phyloP scores from a whole-genome alignment of 2,888 invertebrate genomes.

The Ormyrus rosae region DNA sequence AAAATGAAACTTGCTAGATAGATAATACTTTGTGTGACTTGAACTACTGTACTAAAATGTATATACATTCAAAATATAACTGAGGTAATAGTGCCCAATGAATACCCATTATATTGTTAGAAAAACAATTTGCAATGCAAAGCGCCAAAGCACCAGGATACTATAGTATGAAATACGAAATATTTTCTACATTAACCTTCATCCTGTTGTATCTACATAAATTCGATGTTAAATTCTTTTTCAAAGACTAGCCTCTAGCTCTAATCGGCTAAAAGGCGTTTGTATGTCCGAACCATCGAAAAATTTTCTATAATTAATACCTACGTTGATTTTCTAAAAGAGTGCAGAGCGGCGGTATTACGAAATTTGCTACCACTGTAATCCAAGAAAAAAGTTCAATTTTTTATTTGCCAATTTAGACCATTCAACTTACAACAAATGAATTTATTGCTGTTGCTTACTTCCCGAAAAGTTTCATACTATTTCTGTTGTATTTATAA shows the following conservation, averaged over 20 bases:
- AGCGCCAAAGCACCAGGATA: slow-evolving; percentile 51
- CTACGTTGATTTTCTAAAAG: slow-evolving; percentile 69
- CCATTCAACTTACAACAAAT: no score
- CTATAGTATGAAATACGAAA: slow-evolving; percentile 1
- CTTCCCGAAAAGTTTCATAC: no score
- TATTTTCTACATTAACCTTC: neutral
- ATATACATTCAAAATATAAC: slow-evolving; percentile 38
- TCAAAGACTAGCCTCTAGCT: slow-evolving; percentile 34
- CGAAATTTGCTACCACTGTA: slow-evolving; percentile 68
- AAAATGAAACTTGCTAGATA: slow-evolving; percentile 1
- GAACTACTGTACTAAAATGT: slow-evolving; percentile 15
- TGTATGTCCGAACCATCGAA: slow-evolving; percentile 16
- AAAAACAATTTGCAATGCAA: slow-evolving; percentile 72
- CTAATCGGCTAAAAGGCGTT: slow-evolving; percentile 21
- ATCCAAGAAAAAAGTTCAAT: slow-evolving; percentile 37
- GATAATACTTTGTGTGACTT: slow-evolving; percentile 9
- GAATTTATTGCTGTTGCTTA: no score
- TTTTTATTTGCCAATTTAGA: neutral
- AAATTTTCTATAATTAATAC: slow-evolving; percentile 57
- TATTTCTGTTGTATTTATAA: no score
- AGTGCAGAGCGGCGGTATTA: slow-evolving; percentile 71
- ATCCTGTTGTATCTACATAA: slow-evolving; percentile 2
- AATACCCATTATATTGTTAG: slow-evolving; percentile 68
- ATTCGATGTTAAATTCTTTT: neutral
- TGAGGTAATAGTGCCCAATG: slow-evolving; percentile 41